phyloP scores from a whole-genome alignment of 1,140 invertebrate species.

The Drosophila funebris region DNA sequence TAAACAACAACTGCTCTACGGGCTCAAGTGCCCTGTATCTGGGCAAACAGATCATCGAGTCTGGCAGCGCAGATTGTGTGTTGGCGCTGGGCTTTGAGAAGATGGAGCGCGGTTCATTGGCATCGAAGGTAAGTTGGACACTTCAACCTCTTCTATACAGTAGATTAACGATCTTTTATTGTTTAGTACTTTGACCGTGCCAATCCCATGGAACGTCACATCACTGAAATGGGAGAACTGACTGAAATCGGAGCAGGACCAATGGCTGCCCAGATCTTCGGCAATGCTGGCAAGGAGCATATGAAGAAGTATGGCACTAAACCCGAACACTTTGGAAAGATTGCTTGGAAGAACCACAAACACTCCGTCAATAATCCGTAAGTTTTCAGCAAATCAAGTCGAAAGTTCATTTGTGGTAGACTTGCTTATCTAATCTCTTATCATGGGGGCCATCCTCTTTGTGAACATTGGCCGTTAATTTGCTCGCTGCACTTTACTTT shows the following conservation, averaged over 20 bases:
- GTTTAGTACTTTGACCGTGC: slow-evolving; percentile 92
- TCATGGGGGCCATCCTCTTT: slow-evolving; percentile 37
- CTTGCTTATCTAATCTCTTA: slow-evolving; percentile 35
- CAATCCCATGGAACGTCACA: slow-evolving; percentile 97
- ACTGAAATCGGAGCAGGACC: slow-evolving; percentile 92
- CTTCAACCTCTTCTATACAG: background rate
- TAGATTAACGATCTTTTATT: too few relatives aligned
- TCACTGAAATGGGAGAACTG: slow-evolving; percentile 92
- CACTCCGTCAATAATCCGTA: slow-evolving; percentile 98
- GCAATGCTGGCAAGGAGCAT: slow-evolving; percentile 97
- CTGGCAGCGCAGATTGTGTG: slow-evolving; percentile 93
- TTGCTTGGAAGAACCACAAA: slow-evolving; percentile 98
- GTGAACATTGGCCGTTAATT: slow-evolving; percentile 66
- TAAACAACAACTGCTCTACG: slow-evolving; percentile 99
- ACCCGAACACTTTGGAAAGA: slow-evolving; percentile 97
- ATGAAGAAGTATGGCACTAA: slow-evolving; percentile 98
- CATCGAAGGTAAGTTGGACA: slow-evolving; percentile 86
- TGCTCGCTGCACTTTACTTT: too few relatives aligned
- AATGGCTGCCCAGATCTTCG: slow-evolving; percentile 97
- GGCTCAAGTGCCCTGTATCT: slow-evolving; percentile 96
- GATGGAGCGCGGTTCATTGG: slow-evolving; percentile 96
- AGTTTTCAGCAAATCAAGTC: slow-evolving; percentile 73
- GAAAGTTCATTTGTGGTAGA: slow-evolving; percentile 13
- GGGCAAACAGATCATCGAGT: slow-evolving; percentile 96
- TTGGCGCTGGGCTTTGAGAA: slow-evolving; percentile 98